phyloP scores from a whole-genome alignment of 2,888 invertebrate genomes.

The Lepidocyrtinus sp. region DNA sequence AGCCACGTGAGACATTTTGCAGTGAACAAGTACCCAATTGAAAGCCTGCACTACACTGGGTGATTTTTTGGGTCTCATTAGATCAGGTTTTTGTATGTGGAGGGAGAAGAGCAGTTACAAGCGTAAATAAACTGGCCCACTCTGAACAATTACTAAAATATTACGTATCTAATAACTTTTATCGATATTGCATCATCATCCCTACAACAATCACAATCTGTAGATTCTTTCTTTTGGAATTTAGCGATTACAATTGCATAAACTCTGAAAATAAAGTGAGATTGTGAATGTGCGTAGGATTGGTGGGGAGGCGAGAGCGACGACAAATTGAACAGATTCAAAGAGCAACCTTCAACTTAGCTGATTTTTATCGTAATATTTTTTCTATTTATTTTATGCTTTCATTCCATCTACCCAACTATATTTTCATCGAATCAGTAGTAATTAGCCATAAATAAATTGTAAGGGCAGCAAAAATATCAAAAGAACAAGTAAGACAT shows the following conservation, averaged over 20 bases:
- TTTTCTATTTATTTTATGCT: conserved; percentile 4
- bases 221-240: too few relatives aligned
- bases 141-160: too few relatives aligned
- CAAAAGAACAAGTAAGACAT: neutral
- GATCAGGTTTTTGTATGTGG: too few relatives aligned
- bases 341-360: conserved; percentile 3
- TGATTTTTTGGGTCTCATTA: too few relatives aligned
- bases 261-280: neutral
- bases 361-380: neutral
- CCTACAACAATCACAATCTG: too few relatives aligned
- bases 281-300: conserved; percentile 1
- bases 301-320: neutral
- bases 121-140: neutral
- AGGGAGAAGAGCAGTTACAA: neutral
- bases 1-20: neutral
- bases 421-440: conserved; percentile 20
- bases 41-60: too few relatives aligned
- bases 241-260: neutral
- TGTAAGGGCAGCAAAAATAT: neutral
- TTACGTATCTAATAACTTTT: too few relatives aligned
- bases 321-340: conserved; percentile 7
- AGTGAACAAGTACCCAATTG: neutral
- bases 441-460: conserved; percentile 29
- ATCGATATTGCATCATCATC: too few relatives aligned
- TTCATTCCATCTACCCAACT: neutral